phyloP scores from a whole-genome alignment of 2,797 vertebrate genomes.

The Moxostoma hubbsi region DNA sequence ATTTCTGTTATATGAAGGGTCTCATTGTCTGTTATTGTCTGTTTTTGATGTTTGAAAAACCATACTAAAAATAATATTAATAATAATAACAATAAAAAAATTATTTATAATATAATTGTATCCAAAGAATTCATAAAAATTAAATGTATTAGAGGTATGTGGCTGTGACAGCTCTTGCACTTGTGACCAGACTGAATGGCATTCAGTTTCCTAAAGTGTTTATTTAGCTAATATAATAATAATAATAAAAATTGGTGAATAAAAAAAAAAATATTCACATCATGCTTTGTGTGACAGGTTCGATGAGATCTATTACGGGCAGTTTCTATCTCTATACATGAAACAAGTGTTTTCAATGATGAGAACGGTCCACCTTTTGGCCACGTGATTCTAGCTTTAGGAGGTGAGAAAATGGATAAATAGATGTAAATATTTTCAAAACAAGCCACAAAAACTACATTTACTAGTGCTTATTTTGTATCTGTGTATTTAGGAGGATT shows the following conservation, averaged over 20 bases:
- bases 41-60: no score
- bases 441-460: neutral
- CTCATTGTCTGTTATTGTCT: no score
- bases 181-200: slow-evolving; percentile 81
- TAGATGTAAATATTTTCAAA: neutral
- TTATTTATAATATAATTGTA: no score
- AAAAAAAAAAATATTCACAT: neutral
- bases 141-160: slow-evolving; percentile 43
- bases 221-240: neutral
- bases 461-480: slow-evolving; percentile 2
- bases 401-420: slow-evolving; percentile 79
- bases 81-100: no score
- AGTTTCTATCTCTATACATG: slow-evolving; percentile 95
- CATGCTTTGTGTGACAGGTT: slow-evolving; percentile 77
- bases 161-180: slow-evolving; percentile 73
- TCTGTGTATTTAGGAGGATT: slow-evolving; percentile 87
- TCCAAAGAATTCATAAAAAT: no score
- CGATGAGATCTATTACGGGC: slow-evolving; percentile 96
- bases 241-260: no score
- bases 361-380: slow-evolving; percentile 93
- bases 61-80: no score
- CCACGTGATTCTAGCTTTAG: slow-evolving; percentile 91
- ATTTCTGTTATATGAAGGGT: no score
- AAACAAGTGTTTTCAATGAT: slow-evolving; percentile 93
- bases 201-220: slow-evolving; percentile 78